A percentile compares a stretch with the other conserved stretches of the same genome.
phyloP scores from a whole-genome alignment of 2,797 vertebrate species.

The Toxotes lorentzi region DNA sequence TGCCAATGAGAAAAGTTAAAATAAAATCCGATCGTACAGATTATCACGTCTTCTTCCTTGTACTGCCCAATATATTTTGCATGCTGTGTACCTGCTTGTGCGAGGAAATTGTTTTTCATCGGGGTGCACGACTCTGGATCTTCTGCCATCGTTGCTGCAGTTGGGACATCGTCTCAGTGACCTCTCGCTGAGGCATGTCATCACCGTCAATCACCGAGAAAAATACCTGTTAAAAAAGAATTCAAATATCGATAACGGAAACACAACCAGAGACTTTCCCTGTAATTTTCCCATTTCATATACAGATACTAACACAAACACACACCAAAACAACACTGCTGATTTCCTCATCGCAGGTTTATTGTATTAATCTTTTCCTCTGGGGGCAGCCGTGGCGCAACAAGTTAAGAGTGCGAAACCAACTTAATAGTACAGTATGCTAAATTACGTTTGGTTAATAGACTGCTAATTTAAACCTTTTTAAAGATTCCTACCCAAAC shows the following conservation, averaged over 20 bases:
- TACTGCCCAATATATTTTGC: not conserved
- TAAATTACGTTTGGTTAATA: too few species aligned
- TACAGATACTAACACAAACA: not conserved
- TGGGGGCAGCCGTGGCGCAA: too few species aligned
- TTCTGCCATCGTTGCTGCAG: not conserved
- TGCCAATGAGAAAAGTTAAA: not conserved
- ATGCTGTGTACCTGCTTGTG: not conserved
- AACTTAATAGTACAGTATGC: too few species aligned
- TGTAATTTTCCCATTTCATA: not conserved
- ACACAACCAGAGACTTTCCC: not conserved
- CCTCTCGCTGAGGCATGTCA: not conserved
- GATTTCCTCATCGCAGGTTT: not conserved
- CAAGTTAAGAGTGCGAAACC: too few species aligned
- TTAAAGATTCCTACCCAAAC: too few species aligned
- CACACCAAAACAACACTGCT: not conserved
- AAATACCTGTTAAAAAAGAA: not conserved
- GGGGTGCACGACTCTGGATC: not conserved
- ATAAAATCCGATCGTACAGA: not conserved
- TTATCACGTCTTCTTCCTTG: not conserved
- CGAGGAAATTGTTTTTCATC: not conserved
- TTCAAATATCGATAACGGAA: fast-evolving
- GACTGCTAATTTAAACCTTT: too few species aligned
- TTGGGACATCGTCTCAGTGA: not conserved
- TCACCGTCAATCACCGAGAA: not conserved
- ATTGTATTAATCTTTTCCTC: not conserved